These are phyloP conservation scores for Rhizomys pruinosus DNA, from an alignment of 2,113 vertebrate genomes.

Conservation along the genomic window DNA sequence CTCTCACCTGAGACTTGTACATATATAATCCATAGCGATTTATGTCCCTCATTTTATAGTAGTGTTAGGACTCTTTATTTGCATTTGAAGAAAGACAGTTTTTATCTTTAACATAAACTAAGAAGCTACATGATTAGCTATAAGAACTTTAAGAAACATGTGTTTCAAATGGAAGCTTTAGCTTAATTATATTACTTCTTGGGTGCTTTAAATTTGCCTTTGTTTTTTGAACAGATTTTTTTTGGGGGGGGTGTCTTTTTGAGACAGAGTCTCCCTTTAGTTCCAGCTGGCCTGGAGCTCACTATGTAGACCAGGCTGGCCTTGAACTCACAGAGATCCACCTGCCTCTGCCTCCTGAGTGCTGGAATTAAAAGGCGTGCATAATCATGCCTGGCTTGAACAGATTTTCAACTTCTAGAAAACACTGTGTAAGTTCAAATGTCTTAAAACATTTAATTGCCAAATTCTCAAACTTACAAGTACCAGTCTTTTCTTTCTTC, in stretches of 20 bases:
- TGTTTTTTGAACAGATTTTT: constrained; percentile 45
- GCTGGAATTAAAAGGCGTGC: too few species aligned
- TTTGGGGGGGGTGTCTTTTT: too few species aligned
- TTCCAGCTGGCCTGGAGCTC: too few species aligned
- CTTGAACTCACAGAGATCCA: too few species aligned
- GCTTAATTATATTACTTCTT: constrained; percentile 20
- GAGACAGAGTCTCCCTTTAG: too few species aligned
- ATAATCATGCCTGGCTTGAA: too few species aligned
- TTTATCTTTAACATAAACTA: constrained; percentile 31
- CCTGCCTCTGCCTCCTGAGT: too few species aligned
- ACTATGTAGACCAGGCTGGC: too few species aligned
- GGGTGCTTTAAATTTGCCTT: constrained; percentile 36
- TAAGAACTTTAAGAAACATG: constrained; percentile 51
- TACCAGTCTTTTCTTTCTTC: constrained; percentile 26
- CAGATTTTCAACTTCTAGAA: constrained; percentile 49
- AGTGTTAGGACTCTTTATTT: constrained; percentile 40
- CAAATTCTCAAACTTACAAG: constrained; percentile 43
- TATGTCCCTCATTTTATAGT: background rate
- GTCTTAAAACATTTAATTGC: constrained; percentile 49
- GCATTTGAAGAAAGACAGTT: constrained; percentile 32
- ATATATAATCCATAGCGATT: background rate
- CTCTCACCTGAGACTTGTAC: background rate
- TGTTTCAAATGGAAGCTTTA: constrained; percentile 39
- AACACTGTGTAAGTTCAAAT: constrained; percentile 46
- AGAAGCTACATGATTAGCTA: background rate